phyloP scores from a whole-genome alignment of 2,113 vertebrate genomes.

The Salvelinus alpinus region DNA sequence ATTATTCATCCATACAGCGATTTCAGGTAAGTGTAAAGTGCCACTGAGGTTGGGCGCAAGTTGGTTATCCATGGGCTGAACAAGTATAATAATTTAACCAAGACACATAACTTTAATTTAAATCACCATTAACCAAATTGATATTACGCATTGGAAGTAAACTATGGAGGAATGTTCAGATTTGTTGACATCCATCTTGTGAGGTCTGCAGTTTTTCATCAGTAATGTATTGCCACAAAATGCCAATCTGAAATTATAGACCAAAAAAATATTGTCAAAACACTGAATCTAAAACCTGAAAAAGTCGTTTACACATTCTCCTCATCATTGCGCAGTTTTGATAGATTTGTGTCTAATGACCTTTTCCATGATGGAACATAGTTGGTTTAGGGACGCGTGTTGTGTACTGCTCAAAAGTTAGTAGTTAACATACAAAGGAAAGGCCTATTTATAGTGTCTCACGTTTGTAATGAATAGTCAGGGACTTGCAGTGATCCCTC shows the following conservation, averaged over 20 bases:
- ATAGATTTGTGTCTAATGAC: neutral
- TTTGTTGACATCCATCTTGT: too few relatives aligned
- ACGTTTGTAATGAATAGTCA: too few relatives aligned
- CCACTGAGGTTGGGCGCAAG: neutral
- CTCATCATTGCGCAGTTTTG: neutral
- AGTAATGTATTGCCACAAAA: neutral
- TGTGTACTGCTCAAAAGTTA: too few relatives aligned
- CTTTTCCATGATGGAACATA: neutral
- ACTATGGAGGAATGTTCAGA: too few relatives aligned
- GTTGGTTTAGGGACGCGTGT: neutral
- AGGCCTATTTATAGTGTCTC: too few relatives aligned
- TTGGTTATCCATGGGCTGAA: neutral
- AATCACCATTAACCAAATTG: neutral
- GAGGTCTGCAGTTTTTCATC: too few relatives aligned
- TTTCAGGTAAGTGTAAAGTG: conserved; percentile 80
- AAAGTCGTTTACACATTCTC: too few relatives aligned
- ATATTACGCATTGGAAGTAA: neutral
- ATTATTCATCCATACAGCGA: conserved; percentile 97
- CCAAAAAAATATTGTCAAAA: neutral
- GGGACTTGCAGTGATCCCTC: too few relatives aligned
- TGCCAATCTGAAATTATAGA: neutral
- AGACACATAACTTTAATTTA: neutral
- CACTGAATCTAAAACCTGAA: too few relatives aligned
- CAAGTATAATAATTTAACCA: neutral
- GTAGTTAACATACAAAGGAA: too few relatives aligned